Evolutionary conservation across 53 echinoderm and acorn worm species (phyloP), one percentile per base, ranked within the genome.

Genomic region (Actinopyga echinites): DNA sequence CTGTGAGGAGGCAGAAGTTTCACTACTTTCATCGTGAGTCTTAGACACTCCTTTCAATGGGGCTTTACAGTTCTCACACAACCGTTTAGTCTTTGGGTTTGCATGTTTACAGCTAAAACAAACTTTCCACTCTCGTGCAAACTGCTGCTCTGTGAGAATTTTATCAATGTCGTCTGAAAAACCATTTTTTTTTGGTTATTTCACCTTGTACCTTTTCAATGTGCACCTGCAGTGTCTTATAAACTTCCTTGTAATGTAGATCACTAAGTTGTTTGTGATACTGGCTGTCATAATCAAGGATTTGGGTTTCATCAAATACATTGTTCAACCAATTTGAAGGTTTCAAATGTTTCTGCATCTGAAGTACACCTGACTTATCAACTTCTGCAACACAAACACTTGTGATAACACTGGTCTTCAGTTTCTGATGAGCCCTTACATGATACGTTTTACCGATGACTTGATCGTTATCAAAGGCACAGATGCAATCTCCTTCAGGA

Each of bases 331-430:
- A 80, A 3, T 7, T 10, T 2, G 5, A 1, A 13, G 80, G 80
- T 21, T 80, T 80, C 59, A 80, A 22, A 28, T 26, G 21, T 5
- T 8, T 57, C 33, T 57, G 30, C 22, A 17, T 57, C 19, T 80
- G 80, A 9, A 80, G 59, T 9, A 6, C 4, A 25, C 80, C 80
- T 4, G 3, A 12, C 8, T 2, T 4, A 34, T 80, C 58, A 6
- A 80, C 80, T 59, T 80, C 80, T 10, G 80, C 80, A 57, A 58
- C 80, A 58, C 80, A 80, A 29, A 80, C 80, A 80, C 83, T 83
- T 23, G 83, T 83, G 23, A 83, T 38, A 23, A 83, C 44, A 38
- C 40, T 38, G 5, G 52, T 65, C 35, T 38, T 64, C 0, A 83
- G 32, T 42, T 65, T 64, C 21, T 36, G 68, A 45, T 83, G 40